Evolutionary conservation across 2,113 vertebrate species (phyloP), one percentile per base, ranked within the genome.

Genomic region (Telmatochromis sp.): DNA sequence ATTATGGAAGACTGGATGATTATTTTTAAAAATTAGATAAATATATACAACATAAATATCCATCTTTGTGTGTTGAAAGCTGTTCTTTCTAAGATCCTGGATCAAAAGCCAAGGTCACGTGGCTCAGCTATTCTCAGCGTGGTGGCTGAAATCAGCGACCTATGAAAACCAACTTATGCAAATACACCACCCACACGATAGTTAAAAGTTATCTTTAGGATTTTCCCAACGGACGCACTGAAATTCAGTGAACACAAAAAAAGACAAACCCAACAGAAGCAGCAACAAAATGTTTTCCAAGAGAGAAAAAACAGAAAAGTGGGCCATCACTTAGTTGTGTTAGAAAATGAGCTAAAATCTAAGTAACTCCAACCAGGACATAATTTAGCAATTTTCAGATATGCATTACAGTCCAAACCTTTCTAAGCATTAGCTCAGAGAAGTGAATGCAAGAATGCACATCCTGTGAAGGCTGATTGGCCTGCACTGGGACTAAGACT

Each of bases 91-190:
- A 57, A 86, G 53, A 91, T 84, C 94, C 87, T 81, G 33, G 85
- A 93, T 94, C 87, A 87, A 92, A 83, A 90, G 28, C 65, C 75
- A 84, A 89, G 91, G 92, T 92, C 89, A 92, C 33, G 45, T 68
- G 65, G 79, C 80, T 92, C 87, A 94, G 89, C 85, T 83, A 83
- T 82, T 90, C 23, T 75, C 40, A 75, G 68, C 42, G 1, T 31
- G 15, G 71, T 50, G 9, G 42, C 42, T 75, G 15, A 75, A 75
- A 50, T 75, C 42, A 75, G 42, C 23, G 6, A 75, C 42, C 71
- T 75, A 19, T 50, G 15, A 75, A 50, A 75, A 50, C 23, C 37
- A 45, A 45, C 42, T 47, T 12, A 50, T 75, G 71, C 42, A 50
- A 75, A 75, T 47, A 12, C 42, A 4, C 23, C 42, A 50, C 42